Evolutionary conservation across 1,140 invertebrate genomes (phyloP).

Genomic region (Oscheius sp.): DNA sequence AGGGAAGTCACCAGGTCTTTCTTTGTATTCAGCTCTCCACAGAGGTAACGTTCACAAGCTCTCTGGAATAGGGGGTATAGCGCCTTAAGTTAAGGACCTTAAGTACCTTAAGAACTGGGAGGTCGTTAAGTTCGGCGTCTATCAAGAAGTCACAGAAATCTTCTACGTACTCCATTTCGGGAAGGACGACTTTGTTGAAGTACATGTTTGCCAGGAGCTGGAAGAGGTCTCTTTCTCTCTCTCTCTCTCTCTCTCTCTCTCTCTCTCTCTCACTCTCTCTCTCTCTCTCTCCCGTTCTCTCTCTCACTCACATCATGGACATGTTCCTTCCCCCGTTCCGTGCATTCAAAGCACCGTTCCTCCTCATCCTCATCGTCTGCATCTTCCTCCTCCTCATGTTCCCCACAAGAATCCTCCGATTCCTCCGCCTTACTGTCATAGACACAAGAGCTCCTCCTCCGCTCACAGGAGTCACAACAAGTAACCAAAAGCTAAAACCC

Average conservation of each 20-base stretch:
- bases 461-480: conserved; percentile 57
- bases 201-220: conserved; percentile 57
- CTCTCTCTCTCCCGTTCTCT: background rate
- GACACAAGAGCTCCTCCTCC: conserved; percentile 47
- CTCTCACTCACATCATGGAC: conserved; percentile 50
- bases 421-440: conserved; percentile 38
- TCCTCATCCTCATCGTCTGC: conserved; percentile 33
- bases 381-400: conserved; percentile 19
- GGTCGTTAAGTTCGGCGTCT: conserved; percentile 58
- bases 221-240: background rate
- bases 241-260: background rate
- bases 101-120: conserved; percentile 51
- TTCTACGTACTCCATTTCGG: conserved; percentile 59
- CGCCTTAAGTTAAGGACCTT: background rate
- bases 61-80: conserved; percentile 19
- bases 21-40: conserved; percentile 58
- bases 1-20: conserved; percentile 57
- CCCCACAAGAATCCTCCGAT: background rate
- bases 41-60: conserved; percentile 57
- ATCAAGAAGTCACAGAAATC: conserved; percentile 60
- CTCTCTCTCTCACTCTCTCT: conserved; percentile 20
- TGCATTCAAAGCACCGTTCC: conserved; percentile 52
- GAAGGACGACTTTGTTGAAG: conserved; percentile 57
- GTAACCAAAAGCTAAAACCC: conserved; percentile 42
- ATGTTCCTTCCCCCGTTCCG: conserved; percentile 54